phyloP scores from a whole-genome alignment of 1,140 invertebrate species.

The Holcopasites calliopsidis region DNA sequence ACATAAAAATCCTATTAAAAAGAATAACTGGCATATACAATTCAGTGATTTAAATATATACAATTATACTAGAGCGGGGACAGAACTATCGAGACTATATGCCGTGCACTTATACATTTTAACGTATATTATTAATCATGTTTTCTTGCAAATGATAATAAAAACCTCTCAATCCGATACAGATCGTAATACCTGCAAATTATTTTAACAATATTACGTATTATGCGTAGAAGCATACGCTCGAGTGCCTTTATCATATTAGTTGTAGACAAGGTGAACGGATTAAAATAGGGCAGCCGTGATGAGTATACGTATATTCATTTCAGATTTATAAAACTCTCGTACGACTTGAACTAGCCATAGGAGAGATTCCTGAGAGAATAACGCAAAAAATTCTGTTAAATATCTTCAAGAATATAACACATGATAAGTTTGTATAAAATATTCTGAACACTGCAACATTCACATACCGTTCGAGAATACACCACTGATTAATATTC shows the following conservation, averaged over 20 bases:
- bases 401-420: constrained; percentile 33
- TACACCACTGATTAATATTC: constrained; percentile 57
- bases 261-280: constrained; percentile 55
- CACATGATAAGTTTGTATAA: constrained; percentile 58
- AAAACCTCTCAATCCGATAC: too few species aligned
- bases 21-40: constrained; percentile 39
- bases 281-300: constrained; percentile 63
- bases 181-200: too few species aligned
- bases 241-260: constrained; percentile 45
- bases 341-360: constrained; percentile 34
- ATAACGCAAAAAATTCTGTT: constrained; percentile 10
- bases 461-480: constrained; percentile 55
- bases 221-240: constrained; percentile 27
- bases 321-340: constrained; percentile 56
- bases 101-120: background rate
- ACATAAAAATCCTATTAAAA: constrained; percentile 47
- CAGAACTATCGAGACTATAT: constrained; percentile 11
- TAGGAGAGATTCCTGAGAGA: constrained; percentile 16
- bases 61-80: constrained; percentile 8
- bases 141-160: constrained; percentile 29
- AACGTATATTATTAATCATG: constrained; percentile 4
- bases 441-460: constrained; percentile 65
- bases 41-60: constrained; percentile 35
- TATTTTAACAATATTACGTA: too few species aligned
- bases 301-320: constrained; percentile 61